A percentile compares a stretch with the other conserved stretches of the same genome.
phyloP scores from a whole-genome alignment of 2,113 vertebrate genomes.

The Aplodontia rufa region DNA sequence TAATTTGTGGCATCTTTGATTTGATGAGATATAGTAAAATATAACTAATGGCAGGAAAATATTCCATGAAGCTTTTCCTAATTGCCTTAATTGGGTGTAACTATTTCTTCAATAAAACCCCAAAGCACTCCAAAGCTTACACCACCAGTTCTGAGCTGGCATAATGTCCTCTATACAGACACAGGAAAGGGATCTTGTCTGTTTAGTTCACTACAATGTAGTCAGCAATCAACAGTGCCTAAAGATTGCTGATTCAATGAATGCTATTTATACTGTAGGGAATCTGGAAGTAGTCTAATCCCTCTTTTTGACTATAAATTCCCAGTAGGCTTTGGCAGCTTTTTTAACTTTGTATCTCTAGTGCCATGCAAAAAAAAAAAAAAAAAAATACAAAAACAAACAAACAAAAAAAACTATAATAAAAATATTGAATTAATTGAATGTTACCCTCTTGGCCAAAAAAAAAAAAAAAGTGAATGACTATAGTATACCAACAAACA shows the following conservation, averaged over 20 bases:
- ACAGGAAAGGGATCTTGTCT: background rate
- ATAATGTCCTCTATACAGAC: background rate
- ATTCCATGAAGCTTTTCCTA: background rate
- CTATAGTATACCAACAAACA: no score
- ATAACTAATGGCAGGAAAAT: background rate
- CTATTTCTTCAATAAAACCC: background rate
- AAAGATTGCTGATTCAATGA: slow-evolving; percentile 17
- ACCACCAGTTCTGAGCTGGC: background rate
- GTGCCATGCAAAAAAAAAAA: background rate
- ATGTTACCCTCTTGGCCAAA: background rate
- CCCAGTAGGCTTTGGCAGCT: background rate
- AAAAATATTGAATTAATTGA: background rate
- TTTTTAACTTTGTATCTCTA: background rate
- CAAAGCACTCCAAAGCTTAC: background rate
- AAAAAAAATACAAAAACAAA: background rate
- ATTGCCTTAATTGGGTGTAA: background rate
- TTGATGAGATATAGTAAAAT: background rate
- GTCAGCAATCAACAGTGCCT: background rate
- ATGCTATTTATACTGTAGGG: background rate
- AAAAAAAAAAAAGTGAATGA: background rate
- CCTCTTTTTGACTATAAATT: slow-evolving; percentile 40
- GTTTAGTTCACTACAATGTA: background rate
- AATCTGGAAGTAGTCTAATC: slow-evolving; percentile 38
- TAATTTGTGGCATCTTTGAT: background rate
- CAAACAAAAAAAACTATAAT: background rate